Percentiles rank a stretch among this genome's conserved stretches.
Evolutionary conservation across 2,888 invertebrate species (phyloP).

Genomic region (Ferdinandea cuprea): DNA sequence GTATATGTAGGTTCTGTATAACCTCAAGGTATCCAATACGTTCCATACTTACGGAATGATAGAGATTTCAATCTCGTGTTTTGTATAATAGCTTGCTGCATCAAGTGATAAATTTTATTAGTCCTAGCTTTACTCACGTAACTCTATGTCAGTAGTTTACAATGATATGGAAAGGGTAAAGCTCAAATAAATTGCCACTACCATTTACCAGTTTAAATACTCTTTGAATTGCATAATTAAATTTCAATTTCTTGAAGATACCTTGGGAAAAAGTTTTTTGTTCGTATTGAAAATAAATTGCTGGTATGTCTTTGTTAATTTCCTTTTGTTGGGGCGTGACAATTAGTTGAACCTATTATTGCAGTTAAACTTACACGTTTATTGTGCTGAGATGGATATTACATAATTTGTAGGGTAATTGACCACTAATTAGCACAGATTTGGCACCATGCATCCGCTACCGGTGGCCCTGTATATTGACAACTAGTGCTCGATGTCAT

Average conservation of each 20-base stretch:
- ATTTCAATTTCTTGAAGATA: constrained; percentile 28
- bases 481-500: neutral
- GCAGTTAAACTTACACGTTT: constrained; percentile 29
- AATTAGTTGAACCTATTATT: constrained; percentile 29
- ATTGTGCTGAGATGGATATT: constrained; percentile 24
- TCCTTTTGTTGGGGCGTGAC: constrained; percentile 45
- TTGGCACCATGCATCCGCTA: constrained; percentile 45
- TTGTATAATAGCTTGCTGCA: too few species aligned
- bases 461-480: neutral
- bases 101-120: too few species aligned
- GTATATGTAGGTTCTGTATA: too few species aligned
- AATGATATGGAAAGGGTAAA: constrained; percentile 1
- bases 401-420: constrained; percentile 34
- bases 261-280: constrained; percentile 26
- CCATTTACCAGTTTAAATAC: too few species aligned
- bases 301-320: constrained; percentile 27
- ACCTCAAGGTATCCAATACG: too few species aligned
- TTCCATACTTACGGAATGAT: too few species aligned
- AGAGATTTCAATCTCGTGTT: too few species aligned
- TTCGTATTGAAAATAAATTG: constrained; percentile 17
- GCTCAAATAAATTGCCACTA: neutral
- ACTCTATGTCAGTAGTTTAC: neutral
- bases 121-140: neutral
- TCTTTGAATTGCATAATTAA: constrained; percentile 23
- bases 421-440: constrained; percentile 44